These are phyloP conservation scores for Phaethon lepturus DNA, from an alignment of 2,113 vertebrate genomes.

Conservation along the genomic window DNA sequence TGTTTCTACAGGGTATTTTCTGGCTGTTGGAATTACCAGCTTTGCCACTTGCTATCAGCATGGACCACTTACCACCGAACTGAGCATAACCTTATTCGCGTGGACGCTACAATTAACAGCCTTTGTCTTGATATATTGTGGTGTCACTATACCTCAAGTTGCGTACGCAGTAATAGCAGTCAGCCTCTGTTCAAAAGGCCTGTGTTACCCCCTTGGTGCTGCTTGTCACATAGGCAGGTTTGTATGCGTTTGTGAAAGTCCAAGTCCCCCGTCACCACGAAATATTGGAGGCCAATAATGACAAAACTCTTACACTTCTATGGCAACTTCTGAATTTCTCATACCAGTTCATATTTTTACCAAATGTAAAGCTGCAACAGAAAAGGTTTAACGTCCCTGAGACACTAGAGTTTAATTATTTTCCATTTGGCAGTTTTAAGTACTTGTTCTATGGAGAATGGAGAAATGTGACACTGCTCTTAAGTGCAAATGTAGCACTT, in stretches of 20 bases:
- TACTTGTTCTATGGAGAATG: background rate
- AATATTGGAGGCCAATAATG: background rate
- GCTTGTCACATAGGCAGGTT: constrained; percentile 69
- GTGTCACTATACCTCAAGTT: constrained; percentile 68
- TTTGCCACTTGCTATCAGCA: constrained; percentile 79
- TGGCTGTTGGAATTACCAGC: constrained; percentile 71
- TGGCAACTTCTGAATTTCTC: background rate
- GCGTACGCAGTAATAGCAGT: constrained; percentile 55
- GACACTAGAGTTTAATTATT: background rate
- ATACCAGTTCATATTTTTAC: background rate
- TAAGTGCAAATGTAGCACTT: background rate
- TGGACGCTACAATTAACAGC: constrained; percentile 71
- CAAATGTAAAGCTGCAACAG: background rate
- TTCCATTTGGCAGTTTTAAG: background rate
- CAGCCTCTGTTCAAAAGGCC: constrained; percentile 61
- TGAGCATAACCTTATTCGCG: constrained; percentile 60
- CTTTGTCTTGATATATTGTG: constrained; percentile 74
- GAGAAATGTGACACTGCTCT: background rate
- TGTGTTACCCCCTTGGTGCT: constrained; percentile 30
- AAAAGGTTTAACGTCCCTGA: background rate
- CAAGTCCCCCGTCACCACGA: background rate
- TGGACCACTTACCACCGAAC: constrained; percentile 66
- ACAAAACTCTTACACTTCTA: background rate
- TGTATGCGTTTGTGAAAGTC: background rate
- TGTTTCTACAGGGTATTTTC: constrained; percentile 75